phyloP scores from a whole-genome alignment of 2,888 invertebrate genomes.

The Allygus modestus region DNA sequence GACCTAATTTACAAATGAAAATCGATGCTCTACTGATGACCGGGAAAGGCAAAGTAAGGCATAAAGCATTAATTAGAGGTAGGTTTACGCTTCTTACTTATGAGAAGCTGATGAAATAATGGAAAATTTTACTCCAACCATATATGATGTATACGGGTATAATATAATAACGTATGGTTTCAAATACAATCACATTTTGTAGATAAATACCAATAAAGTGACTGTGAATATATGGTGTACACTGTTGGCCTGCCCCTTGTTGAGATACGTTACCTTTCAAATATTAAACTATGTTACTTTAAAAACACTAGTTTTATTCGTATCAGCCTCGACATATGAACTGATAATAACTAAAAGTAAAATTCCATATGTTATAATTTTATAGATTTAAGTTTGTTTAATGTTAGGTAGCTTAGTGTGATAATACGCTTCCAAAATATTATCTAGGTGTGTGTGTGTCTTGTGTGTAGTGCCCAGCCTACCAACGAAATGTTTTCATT shows the following conservation, averaged over 20 bases:
- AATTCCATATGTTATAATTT: conserved; percentile 29
- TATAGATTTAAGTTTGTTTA: conserved; percentile 42
- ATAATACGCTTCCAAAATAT: conserved; percentile 44
- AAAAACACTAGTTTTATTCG: conserved; percentile 39
- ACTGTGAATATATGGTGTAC: conserved; percentile 54
- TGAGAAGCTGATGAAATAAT: conserved; percentile 15
- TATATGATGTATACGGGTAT: conserved; percentile 59
- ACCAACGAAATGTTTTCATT: not conserved
- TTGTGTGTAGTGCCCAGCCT: conserved; percentile 45
- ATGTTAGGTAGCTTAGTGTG: conserved; percentile 47
- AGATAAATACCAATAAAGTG: conserved; percentile 53
- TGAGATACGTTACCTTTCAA: conserved; percentile 40
- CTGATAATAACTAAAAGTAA: conserved; percentile 26
- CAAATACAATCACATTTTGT: conserved; percentile 57
- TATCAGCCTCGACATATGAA: conserved; percentile 45
- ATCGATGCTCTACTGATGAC: not conserved
- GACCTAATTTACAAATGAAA: not conserved
- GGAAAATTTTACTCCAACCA: conserved; percentile 46
- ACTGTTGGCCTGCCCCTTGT: conserved; percentile 28
- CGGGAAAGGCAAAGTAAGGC: not conserved
- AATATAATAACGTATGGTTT: conserved; percentile 35
- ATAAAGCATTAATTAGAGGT: not conserved
- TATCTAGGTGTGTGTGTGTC: conserved; percentile 45
- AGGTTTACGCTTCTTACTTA: conserved; percentile 3
- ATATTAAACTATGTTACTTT: conserved; percentile 59